Base-by-base conservation (phyloP, 2,888 invertebrate genomes). In the Caenorhabditis sp. region DNA sequence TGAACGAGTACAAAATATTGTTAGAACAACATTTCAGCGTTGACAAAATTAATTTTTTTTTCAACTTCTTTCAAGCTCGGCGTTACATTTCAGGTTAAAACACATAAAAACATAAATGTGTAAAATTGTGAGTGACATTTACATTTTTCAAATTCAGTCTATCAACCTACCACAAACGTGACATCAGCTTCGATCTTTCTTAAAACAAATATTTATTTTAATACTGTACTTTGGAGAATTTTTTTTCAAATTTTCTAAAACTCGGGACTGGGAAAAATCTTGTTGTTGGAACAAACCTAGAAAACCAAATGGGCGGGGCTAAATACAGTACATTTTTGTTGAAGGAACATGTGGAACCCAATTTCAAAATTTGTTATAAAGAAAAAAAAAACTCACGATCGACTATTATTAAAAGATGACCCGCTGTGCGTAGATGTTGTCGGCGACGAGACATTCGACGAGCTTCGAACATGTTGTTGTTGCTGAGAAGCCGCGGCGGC, bases 401-500 rank as follows among this genome's bases (percentile, higher is more conserved):
- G n/a, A 50, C n/a, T n/a, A n/a, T n/a, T n/a, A n/a, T 50, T 50
- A 17, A 50, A 17, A 50, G 19, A 50, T 50, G n/a, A n/a, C n/a
- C 50, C 26, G 2, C n/a, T n/a, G n/a, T n/a, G 4, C 57, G 37
- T 21, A 2, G 24, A 23, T 8, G 58, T 61, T 17, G 51, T 72
- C 8, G 72, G 67, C 14, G 72, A 67, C 10, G 72, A 64, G 1
- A 66, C 51, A 36, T 67, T 61, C 5, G 67, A 43, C 14, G 72
- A 70, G 0, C 51, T 50, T 49, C 72, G 51, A 14, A 57, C 51
- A 27, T 71, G 71, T 55, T 61, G 36, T n/a, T n/a, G n/a, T n/a
- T n/a, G n/a, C n/a, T n/a, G n/a, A n/a, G n/a, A n/a, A n/a, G n/a
- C n/a, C n/a, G n/a, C n/a, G n/a, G n/a, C n/a, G n/a, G n/a, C n/a